A percentile compares a stretch with the other conserved stretches of the same genome.
Evolutionary conservation across 2,888 invertebrate genomes (phyloP).

Genomic region (Smittia sp.): DNA sequence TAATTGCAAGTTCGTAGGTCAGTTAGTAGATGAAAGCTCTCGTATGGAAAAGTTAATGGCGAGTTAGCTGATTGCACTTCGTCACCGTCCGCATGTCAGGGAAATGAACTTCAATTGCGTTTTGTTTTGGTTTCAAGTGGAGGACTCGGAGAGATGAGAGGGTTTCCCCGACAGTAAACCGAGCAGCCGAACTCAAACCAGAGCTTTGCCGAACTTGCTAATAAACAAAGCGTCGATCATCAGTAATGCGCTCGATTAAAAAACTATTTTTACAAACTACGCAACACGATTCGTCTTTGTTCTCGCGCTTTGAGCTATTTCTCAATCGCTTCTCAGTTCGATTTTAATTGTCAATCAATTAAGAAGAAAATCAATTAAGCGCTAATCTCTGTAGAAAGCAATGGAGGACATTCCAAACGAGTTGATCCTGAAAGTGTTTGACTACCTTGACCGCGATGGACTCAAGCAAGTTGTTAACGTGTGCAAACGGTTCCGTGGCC

Average conservation of each 20-base stretch:
- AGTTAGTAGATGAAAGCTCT: too few relatives aligned
- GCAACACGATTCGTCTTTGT: background rate
- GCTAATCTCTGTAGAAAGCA: background rate
- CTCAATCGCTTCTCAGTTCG: background rate
- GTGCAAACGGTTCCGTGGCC: constrained; percentile 14
- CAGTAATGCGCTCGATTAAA: background rate
- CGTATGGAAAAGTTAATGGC: too few relatives aligned
- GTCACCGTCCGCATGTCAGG: too few relatives aligned
- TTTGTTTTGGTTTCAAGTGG: too few relatives aligned
- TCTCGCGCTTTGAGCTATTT: background rate
- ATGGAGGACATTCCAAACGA: constrained; percentile 32
- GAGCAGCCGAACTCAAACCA: too few relatives aligned
- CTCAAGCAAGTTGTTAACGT: constrained; percentile 16
- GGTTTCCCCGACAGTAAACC: too few relatives aligned
- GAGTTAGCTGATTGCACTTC: too few relatives aligned
- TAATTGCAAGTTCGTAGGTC: too few relatives aligned
- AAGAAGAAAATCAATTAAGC: background rate
- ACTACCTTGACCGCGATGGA: background rate
- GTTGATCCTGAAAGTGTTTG: constrained; percentile 20
- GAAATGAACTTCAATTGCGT: too few relatives aligned
- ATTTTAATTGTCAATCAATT: background rate
- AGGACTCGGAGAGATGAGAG: too few relatives aligned
- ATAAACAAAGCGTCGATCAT: background rate
- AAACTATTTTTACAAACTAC: constrained; percentile 7
- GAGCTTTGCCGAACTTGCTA: too few relatives aligned